Evolutionary conservation across 2,113 vertebrate genomes (phyloP).

Genomic region (human (Homo sapiens)): DNA sequence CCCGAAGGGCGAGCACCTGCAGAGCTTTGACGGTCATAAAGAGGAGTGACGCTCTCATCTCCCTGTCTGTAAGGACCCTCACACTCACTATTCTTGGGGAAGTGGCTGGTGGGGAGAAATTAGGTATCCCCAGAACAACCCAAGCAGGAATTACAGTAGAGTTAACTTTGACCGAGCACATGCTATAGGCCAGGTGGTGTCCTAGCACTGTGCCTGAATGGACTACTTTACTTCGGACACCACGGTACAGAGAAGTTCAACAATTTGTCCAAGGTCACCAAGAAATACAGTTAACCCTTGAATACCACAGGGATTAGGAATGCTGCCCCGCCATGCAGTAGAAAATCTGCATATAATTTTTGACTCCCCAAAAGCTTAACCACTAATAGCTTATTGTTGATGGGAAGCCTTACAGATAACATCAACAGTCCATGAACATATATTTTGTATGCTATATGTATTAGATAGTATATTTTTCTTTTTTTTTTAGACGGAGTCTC

Average conservation of each 20-base stretch:
- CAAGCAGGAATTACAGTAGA: not conserved
- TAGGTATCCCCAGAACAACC: not conserved
- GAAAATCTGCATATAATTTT: not conserved
- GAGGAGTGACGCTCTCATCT: not conserved
- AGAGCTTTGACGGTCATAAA: not conserved
- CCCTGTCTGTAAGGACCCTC: not conserved
- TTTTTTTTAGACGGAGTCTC: too few species aligned
- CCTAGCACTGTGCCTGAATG: not conserved
- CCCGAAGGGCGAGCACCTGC: not conserved
- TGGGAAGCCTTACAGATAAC: not conserved
- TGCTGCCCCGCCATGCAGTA: not conserved
- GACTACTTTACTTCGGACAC: not conserved
- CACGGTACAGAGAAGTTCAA: constrained; percentile 4
- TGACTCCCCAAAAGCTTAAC: not conserved
- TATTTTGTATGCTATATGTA: not conserved
- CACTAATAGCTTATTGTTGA: not conserved
- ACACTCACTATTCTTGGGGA: not conserved
- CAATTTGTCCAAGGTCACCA: not conserved
- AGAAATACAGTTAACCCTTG: not conserved
- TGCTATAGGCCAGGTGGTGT: not conserved
- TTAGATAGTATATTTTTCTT: not conserved
- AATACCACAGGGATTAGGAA: not conserved
- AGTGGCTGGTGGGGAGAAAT: not conserved
- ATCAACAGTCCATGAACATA: not conserved
- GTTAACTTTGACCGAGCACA: not conserved